Base-by-base conservation (phyloP, 1,140 invertebrate species). In the Ostrea edulis region DNA sequence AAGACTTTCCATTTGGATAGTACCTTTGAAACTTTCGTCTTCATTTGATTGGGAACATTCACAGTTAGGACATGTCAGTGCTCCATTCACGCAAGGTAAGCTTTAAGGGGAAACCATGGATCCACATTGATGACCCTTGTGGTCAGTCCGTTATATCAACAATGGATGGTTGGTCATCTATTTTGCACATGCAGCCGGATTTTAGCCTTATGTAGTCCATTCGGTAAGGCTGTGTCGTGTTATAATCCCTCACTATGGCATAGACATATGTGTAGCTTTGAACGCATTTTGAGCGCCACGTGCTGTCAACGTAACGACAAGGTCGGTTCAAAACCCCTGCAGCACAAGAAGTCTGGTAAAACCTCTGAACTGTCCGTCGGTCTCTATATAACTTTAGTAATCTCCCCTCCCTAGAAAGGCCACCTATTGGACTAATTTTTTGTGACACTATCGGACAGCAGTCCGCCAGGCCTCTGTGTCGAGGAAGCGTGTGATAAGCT, bases 201-300 rank as follows among this genome's bases (percentile, higher is more conserved):
- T 97, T 96, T 68, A 98, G 96, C 91, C 95, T 95, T 89, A 98
- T 97, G 95, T 98, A 97, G 94, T 98, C 97, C 93, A 98, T 95
- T 85, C 96, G 96, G 96, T 97, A 97, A 25, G 92, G 93, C 71
- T 92, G 88, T 9, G 96, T 95, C 25, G 95, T 93, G 71, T 93
- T 94, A 89, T 93, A 94, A 81, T 96, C 95, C 71, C 93, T 95
- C 44, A 98, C 97, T 86, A 98, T 96, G 17, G 97, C 97, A 94
- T 98, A 98, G 0, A 97, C 96, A 93, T 97, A 98, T n/a, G 97
- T 97, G 94, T 97, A 97, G 94, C 97, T 97, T 94, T 98, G 97
- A 12, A 97, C 96, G 95, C 97, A 98, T 91, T 96, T 95, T 7
- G 97, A 97, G 83, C 96, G 96, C 52, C 96, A 96, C 52, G 96